Base-by-base conservation (phyloP, 53 echinoderm and acorn worm genomes). In the Echinarachnius parma region DNA sequence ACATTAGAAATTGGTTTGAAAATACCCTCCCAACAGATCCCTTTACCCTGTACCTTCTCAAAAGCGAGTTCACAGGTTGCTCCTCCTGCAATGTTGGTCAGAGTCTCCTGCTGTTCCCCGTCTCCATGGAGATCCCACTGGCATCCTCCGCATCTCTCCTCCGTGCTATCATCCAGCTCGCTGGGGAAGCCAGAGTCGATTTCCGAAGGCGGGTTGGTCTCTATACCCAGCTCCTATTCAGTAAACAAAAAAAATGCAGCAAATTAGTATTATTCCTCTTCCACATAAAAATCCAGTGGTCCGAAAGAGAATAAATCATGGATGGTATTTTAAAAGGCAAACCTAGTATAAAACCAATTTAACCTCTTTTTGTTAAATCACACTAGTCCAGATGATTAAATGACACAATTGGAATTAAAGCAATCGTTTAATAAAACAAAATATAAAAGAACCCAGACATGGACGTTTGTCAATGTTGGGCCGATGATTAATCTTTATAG, bases 31-130 rank as follows among this genome's bases (percentile, higher is more conserved):
- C n/a, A n/a, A n/a, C n/a, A n/a, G n/a, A n/a, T n/a, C n/a, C n/a
- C n/a, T n/a, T n/a, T n/a, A n/a, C n/a, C n/a, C 7, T 8, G 16
- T 35, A 93, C 93, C 75, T 93, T 93, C 57, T 89, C 89, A 83
- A 93, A 86, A 4, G 80, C 83, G 3, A 93, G 64, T 50, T 89
- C 88, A 83, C 89, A 93, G 0, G 90, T 86, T 22, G 81, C 89
- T 19, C 80, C 72, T 16, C 42, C 50, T 3, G 90, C 86, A 27
- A 76, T 76, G 29, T 75, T 61, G 30, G 53, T 34, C 10, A 85
- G 49, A 4, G 80, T 48, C 53, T 93, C 89, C 5, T 60, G 77
- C 23, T 89, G 93, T 54, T 93, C 89, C 24, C 80, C 82, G 35
- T 88, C 86, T 14, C 77, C 75, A 25, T 89, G 83, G 47, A 83